Evolutionary conservation across 2,113 vertebrate genomes (phyloP).

Genomic region (Echinops telfairi): DNA sequence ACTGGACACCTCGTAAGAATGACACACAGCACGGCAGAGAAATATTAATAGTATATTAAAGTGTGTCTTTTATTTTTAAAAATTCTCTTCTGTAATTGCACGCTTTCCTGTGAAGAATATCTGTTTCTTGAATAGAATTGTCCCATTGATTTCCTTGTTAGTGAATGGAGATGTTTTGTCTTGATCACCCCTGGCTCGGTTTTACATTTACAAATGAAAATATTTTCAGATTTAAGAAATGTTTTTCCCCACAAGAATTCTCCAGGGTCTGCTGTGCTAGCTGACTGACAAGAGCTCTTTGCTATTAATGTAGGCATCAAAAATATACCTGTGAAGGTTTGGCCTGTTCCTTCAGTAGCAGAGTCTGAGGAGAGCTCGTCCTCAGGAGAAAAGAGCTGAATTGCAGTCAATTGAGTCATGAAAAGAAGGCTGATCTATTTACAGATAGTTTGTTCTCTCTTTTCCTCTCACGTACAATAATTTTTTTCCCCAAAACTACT

Average conservation of each 20-base stretch:
- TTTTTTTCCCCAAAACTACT: not conserved
- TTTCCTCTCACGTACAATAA: not conserved
- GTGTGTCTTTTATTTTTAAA: not conserved
- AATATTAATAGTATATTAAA: constrained; percentile 75
- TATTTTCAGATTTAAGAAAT: constrained; percentile 73
- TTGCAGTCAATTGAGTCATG: not conserved
- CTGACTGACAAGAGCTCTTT: constrained; percentile 18
- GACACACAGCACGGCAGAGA: constrained; percentile 65
- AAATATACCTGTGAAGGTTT: constrained; percentile 47
- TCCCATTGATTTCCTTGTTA: constrained; percentile 66
- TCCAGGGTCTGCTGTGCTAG: constrained; percentile 42
- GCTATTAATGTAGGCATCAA: constrained; percentile 51
- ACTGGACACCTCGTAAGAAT: constrained; percentile 66
- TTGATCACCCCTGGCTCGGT: constrained; percentile 75
- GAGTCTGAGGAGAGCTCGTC: constrained; percentile 6
- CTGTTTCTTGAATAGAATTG: constrained; percentile 69
- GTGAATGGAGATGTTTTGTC: constrained; percentile 71
- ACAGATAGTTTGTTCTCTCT: constrained; percentile 19
- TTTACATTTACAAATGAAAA: constrained; percentile 74
- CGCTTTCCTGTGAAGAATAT: constrained; percentile 69
- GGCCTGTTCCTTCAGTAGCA: not conserved
- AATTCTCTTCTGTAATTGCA: constrained; percentile 60
- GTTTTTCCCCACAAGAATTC: constrained; percentile 63
- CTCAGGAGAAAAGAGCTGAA: not conserved
- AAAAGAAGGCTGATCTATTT: not conserved